Evolutionary conservation across 30 jellyfish, hydroid and myxozoan genomes (phyloP), one percentile per base, ranked within the genome.

Genomic region (Aurelia aurita): DNA sequence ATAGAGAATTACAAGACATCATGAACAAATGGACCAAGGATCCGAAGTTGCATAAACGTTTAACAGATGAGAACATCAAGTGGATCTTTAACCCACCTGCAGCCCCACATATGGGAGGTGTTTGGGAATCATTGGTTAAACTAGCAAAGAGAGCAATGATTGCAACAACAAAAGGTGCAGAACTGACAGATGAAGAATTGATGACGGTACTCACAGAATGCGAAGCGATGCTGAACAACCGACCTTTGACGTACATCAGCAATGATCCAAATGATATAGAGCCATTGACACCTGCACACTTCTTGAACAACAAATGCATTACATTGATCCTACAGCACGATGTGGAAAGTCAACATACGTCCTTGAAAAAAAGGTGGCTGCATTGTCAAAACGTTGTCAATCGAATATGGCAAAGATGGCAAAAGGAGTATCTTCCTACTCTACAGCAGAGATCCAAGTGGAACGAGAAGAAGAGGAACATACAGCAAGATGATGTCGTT

Each of bases 1-100:
- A 47, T 16, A 49, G 58, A 74, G 86, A 35, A 55, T 74, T 49
- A 31, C 43, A 31, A 31, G 43, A 31, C 51, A 73, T 49, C 1
- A 25, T 53, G 85, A 73, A 73, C 28, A 26, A 73, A 21, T 57
- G 31, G 87, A 29, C 7, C 79, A 31, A 67, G 59, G 46, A 32
- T 67, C 79, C 60, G 61, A 58, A 34, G 20, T 75, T 51, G 46
- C 76, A 58, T 51, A 31, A 25, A 16, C 69, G 69, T 58, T 75
- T 39, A 27, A 75, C 64, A 55, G 53, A 58, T 32, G 57, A 75
- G 76, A n/a, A 54, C 76, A 75, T 58, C 18, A 58, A 54, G 53
- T 75, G 87, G 87, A 53, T 75, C 59, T 75, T 75, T 58, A 75
- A 75, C 61, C 87, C n/a, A n/a, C n/a, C 87, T 18, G 78, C 87